Conservation (phyloP, 30 jellyfish, hydroid and myxozoan genomes). For the Chrysaora quinquecirrha region DNA sequence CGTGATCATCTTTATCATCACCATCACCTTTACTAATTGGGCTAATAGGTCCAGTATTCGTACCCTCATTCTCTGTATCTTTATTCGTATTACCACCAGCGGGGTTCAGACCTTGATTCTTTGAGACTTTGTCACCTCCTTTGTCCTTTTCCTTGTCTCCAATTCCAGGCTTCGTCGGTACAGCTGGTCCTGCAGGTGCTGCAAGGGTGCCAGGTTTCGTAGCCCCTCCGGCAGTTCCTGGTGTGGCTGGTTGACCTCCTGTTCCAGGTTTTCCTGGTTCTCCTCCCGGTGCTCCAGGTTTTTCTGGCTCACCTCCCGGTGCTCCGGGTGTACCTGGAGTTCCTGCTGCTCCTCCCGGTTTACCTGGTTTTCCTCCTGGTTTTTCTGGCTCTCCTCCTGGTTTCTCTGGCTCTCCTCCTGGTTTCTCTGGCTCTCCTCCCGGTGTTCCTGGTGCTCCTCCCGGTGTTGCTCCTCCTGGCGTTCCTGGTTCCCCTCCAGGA, state of each 20-base stretch:
- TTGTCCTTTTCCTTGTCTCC: constrained; percentile 72
- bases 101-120: constrained; percentile 60
- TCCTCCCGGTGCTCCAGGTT: constrained; percentile 42
- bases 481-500: constrained; percentile 62
- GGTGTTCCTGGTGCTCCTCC: constrained; percentile 53
- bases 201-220: too few species aligned
- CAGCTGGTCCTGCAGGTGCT: neutral
- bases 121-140: constrained; percentile 72
- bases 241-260: constrained; percentile 32
- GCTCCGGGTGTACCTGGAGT: constrained; percentile 47
- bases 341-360: constrained; percentile 42
- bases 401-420: constrained; percentile 37
- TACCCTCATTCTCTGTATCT: constrained; percentile 64
- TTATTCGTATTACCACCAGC: constrained; percentile 66
- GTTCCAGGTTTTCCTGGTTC: constrained; percentile 19
- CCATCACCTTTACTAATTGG: constrained; percentile 45
- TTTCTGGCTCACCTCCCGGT: constrained; percentile 25
- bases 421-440: too few species aligned
- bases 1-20: constrained; percentile 67
- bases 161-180: constrained; percentile 19
- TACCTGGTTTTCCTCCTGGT: constrained; percentile 68
- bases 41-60: constrained; percentile 44
- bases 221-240: constrained; percentile 57
- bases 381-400: constrained; percentile 59
- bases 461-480: constrained; percentile 43